These are phyloP conservation scores for Ryuthela nishihirai DNA, from an alignment of 2,888 invertebrate genomes.

Conservation along the genomic window DNA sequence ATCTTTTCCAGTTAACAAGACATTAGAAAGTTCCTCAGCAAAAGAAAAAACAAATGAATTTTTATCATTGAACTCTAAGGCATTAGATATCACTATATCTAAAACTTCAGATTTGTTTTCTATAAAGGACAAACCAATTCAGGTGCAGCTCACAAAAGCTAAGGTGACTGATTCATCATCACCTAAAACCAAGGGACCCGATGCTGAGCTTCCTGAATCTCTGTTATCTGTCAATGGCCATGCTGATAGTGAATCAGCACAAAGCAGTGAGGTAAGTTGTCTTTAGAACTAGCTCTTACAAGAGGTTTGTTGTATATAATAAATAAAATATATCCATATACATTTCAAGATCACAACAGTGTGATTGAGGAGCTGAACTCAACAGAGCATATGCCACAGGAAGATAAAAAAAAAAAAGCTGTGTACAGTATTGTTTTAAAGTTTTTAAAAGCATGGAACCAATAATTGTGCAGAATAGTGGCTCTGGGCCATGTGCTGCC, in stretches of 20 bases:
- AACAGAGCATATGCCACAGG: too few species aligned
- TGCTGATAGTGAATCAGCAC: constrained; percentile 33
- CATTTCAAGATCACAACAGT: too few species aligned
- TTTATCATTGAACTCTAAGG: constrained; percentile 12
- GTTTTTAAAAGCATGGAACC: too few species aligned
- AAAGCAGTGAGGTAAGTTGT: constrained; percentile 32
- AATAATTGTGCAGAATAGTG: too few species aligned
- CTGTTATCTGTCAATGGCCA: constrained; percentile 33
- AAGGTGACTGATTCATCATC: constrained; percentile 19
- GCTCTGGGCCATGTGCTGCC: too few species aligned
- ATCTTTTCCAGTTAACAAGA: constrained; percentile 23
- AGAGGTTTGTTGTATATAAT: too few species aligned
- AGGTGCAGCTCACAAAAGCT: constrained; percentile 16
- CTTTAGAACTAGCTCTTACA: too few species aligned
- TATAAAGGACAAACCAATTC: constrained; percentile 22
- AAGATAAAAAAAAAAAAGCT: too few species aligned
- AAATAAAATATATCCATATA: too few species aligned
- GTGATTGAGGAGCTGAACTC: too few species aligned
- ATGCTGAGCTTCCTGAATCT: constrained; percentile 7
- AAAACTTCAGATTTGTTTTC: constrained; percentile 15
- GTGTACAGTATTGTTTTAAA: too few species aligned
- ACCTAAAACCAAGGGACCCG: constrained; percentile 9
- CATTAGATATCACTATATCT: constrained; percentile 10
- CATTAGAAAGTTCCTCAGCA: constrained; percentile 21
- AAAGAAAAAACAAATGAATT: constrained; percentile 24